Conservation (phyloP, 2,797 vertebrate species). For the Poecilia wingei region DNA sequence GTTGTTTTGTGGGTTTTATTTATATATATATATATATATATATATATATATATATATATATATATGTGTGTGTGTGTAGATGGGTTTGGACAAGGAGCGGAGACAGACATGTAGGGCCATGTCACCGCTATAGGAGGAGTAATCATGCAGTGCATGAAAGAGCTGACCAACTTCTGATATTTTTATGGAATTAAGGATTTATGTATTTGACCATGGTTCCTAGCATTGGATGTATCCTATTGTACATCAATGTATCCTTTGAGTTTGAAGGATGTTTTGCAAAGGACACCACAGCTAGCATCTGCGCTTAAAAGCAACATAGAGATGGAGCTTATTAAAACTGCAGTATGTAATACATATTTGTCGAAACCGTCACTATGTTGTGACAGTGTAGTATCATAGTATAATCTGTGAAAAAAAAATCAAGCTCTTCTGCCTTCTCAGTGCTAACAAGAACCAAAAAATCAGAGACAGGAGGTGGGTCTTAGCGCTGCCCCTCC, state of each 20-base stretch:
- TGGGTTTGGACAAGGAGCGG: constrained; percentile 52
- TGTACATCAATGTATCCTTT: not conserved
- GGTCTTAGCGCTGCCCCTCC: no score
- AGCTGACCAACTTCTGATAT: constrained; percentile 52
- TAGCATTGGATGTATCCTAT: not conserved
- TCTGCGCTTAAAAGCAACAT: not conserved
- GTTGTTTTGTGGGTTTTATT: no score
- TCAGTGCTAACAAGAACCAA: no score
- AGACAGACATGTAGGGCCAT: constrained; percentile 59
- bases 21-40: no score
- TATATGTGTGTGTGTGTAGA: constrained; percentile 50
- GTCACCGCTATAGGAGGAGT: constrained; percentile 38
- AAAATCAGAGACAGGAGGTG: no score
- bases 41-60: no score
- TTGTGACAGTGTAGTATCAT: no score
- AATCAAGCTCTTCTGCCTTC: no score
- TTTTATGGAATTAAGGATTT: constrained; percentile 17
- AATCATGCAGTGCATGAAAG: constrained; percentile 52
- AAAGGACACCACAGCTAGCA: no score
- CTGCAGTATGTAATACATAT: no score
- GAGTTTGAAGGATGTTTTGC: not conserved
- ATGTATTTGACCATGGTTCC: not conserved
- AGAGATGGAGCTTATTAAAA: not conserved
- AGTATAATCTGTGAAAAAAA: no score
- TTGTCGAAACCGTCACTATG: no score